Evolutionary conservation across 2,797 vertebrate species (phyloP).

Genomic region (Tarsius wallacei): DNA sequence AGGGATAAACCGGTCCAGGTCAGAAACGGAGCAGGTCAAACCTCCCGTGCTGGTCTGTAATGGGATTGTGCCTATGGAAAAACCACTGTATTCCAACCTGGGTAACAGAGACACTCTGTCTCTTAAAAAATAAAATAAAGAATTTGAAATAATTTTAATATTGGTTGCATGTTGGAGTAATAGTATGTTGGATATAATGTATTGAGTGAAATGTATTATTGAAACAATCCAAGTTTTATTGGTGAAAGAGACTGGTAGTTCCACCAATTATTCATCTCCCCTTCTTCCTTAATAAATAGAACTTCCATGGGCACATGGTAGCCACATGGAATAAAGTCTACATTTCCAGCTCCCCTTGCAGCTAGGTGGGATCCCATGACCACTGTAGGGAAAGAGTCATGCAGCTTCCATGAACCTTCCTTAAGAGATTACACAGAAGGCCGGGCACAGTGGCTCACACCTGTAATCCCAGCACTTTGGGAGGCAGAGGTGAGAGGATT

Average conservation of each 20-base stretch:
- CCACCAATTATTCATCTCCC: background rate
- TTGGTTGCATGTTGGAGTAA: background rate
- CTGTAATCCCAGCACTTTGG: too few relatives aligned
- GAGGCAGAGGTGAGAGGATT: too few relatives aligned
- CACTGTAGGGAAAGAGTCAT: background rate
- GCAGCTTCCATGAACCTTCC: background rate
- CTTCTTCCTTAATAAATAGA: slow-evolving; percentile 16
- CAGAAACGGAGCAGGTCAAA: too few relatives aligned
- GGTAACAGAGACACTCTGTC: too few relatives aligned
- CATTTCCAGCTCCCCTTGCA: background rate
- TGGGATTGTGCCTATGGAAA: too few relatives aligned
- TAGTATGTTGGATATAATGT: background rate
- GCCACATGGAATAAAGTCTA: background rate
- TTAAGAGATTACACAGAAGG: background rate
- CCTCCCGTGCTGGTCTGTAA: too few relatives aligned
- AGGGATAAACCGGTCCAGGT: too few relatives aligned
- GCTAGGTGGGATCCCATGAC: background rate
- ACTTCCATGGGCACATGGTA: background rate
- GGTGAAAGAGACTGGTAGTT: background rate
- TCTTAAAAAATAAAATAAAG: background rate
- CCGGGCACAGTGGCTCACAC: too few relatives aligned
- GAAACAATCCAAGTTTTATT: background rate
- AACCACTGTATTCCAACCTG: too few relatives aligned
- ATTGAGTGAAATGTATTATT: slow-evolving; percentile 38
- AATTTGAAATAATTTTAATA: background rate